Percentiles rank a stretch among this genome's conserved stretches.
Conservation (phyloP, 2,888 invertebrate genomes). For the Ectobius pallidus region DNA sequence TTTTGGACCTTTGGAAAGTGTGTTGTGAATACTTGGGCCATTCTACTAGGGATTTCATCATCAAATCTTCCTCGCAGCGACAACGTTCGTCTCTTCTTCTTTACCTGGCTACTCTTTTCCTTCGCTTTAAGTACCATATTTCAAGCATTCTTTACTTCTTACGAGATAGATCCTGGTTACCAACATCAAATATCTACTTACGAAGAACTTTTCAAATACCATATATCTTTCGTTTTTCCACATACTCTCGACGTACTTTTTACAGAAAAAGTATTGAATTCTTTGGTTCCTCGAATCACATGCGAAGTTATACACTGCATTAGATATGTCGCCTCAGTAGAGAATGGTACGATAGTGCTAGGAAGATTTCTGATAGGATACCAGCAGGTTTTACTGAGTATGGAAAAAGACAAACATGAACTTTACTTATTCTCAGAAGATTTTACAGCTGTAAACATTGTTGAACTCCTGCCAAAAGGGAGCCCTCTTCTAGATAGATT, state of each 20-base stretch:
- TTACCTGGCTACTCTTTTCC: not conserved
- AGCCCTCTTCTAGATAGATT: not conserved
- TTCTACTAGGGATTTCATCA: not conserved
- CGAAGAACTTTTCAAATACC: not conserved
- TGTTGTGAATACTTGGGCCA: not conserved
- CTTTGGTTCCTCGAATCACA: not conserved
- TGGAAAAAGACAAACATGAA: no score
- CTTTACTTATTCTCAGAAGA: not conserved
- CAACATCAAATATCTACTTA: not conserved
- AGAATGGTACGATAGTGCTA: not conserved
- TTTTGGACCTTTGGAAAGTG: not conserved
- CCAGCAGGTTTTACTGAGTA: no score
- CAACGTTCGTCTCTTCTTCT: not conserved
- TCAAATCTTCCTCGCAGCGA: not conserved
- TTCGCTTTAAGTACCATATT: slow-evolving; percentile 3
- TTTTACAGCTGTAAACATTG: not conserved
- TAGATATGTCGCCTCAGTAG: not conserved
- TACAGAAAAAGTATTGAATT: not conserved
- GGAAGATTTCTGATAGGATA: not conserved
- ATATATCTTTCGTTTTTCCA: not conserved
- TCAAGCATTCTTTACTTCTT: not conserved
- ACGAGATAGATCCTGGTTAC: not conserved
- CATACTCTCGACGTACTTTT: not conserved
- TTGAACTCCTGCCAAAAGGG: not conserved
- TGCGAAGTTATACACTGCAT: not conserved